Conservation (phyloP, 2,113 vertebrate genomes). For the Eolophus roseicapilla region DNA sequence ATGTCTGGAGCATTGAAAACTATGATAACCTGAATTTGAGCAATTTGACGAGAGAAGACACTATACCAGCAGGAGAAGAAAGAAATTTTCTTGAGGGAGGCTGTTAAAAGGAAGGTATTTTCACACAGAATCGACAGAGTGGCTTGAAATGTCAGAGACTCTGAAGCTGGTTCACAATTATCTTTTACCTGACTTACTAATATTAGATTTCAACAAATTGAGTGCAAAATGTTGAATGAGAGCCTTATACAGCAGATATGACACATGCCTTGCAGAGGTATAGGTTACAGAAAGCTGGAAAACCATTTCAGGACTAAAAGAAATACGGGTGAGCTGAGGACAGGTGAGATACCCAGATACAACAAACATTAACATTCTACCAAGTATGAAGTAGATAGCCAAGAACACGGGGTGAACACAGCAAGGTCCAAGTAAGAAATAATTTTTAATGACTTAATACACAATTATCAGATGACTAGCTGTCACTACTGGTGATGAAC, state of each 20-base stretch:
- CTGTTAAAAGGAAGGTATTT: background rate
- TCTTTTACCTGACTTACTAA: background rate
- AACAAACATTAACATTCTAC: background rate
- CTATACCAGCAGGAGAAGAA: background rate
- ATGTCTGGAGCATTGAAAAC: background rate
- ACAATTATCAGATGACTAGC: background rate
- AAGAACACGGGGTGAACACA: background rate
- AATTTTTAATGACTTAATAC: background rate
- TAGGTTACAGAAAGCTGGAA: background rate
- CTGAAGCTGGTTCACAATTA: background rate
- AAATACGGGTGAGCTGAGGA: fast-evolving
- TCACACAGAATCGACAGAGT: background rate
- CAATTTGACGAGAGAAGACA: background rate
- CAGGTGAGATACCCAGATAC: background rate
- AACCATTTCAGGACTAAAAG: background rate
- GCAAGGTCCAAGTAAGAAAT: background rate
- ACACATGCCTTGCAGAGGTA: background rate
- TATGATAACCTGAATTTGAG: background rate
- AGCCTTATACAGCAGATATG: background rate
- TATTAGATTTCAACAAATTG: background rate
- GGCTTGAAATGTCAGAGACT: background rate
- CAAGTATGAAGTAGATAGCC: background rate
- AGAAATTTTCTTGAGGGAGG: background rate
- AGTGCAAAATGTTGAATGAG: background rate
- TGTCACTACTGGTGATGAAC: background rate